Conservation (phyloP, 2,888 invertebrate species). For the Holacanthella duospinosa region DNA sequence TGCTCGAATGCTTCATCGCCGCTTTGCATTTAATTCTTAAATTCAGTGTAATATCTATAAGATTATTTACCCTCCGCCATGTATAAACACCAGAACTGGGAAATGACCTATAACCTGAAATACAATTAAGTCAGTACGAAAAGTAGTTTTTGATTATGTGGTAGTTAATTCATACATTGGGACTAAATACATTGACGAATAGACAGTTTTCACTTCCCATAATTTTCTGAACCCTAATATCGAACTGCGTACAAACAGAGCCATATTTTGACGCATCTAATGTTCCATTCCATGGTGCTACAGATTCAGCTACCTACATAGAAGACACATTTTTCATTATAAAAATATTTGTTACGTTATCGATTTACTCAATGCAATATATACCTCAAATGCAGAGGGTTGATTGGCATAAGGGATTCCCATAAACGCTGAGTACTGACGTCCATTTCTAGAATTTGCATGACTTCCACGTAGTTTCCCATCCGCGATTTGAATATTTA, state of each 20-base stretch:
- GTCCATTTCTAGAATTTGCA: slow-evolving; percentile 11
- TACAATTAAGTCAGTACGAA: not conserved
- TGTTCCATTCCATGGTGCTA: slow-evolving; percentile 17
- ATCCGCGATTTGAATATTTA: not conserved
- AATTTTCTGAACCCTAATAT: slow-evolving; percentile 5
- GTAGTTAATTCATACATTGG: slow-evolving; percentile 14
- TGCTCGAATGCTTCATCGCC: no score
- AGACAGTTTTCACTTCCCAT: slow-evolving; percentile 23
- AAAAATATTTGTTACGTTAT: not conserved
- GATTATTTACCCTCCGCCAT: not conserved
- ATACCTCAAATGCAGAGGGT: slow-evolving; percentile 16
- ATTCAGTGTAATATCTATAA: no score
- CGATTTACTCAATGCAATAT: no score
- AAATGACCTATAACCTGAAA: not conserved
- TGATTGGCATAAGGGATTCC: slow-evolving; percentile 18
- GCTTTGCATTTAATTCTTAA: no score
- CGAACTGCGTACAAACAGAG: slow-evolving; percentile 20
- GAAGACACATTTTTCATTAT: no score
- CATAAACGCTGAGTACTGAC: slow-evolving; percentile 10
- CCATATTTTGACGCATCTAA: slow-evolving; percentile 18
- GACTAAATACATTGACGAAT: slow-evolving; percentile 24
- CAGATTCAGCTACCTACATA: slow-evolving; percentile 10
- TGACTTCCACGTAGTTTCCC: slow-evolving; percentile 15
- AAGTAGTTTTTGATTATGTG: not conserved
- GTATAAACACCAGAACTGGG: not conserved